Conservation (phyloP, 2,797 vertebrate species). For the Periophthalmus magnuspinnatus region DNA sequence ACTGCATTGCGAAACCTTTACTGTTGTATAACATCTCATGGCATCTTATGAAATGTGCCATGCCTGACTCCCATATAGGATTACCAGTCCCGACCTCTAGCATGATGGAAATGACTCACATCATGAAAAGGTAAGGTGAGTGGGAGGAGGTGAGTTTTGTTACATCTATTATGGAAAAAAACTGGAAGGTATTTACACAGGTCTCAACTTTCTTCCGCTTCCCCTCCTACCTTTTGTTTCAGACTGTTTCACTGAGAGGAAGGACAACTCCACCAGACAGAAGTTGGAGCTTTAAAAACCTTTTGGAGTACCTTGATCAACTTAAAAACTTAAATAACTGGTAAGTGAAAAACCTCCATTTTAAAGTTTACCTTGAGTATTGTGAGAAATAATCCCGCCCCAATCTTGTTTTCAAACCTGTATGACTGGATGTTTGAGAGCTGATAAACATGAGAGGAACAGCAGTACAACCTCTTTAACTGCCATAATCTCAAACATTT, state of each 20-base stretch:
- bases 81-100: not conserved
- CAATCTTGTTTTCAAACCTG: constrained; percentile 29
- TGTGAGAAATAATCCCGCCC: not conserved
- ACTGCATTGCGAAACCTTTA: not conserved
- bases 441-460: no score
- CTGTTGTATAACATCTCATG: not conserved
- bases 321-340: not conserved
- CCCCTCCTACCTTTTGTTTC: constrained; percentile 40
- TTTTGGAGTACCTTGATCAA: not conserved
- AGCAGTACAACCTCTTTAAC: no score
- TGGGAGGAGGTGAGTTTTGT: constrained; percentile 36
- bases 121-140: constrained; percentile 19
- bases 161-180: constrained; percentile 9
- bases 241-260: constrained; percentile 36
- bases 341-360: constrained; percentile 36
- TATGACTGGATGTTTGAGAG: constrained; percentile 15
- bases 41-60: not conserved
- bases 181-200: constrained; percentile 46
- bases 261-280: not conserved
- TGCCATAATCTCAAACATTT: not conserved
- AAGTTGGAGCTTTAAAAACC: not conserved
- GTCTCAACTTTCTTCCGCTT: constrained; percentile 53
- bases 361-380: not conserved
- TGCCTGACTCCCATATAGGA: not conserved
- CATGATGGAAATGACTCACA: constrained; percentile 9